phyloP scores from a whole-genome alignment of 2,797 vertebrate species.

The Spinus pinus region DNA sequence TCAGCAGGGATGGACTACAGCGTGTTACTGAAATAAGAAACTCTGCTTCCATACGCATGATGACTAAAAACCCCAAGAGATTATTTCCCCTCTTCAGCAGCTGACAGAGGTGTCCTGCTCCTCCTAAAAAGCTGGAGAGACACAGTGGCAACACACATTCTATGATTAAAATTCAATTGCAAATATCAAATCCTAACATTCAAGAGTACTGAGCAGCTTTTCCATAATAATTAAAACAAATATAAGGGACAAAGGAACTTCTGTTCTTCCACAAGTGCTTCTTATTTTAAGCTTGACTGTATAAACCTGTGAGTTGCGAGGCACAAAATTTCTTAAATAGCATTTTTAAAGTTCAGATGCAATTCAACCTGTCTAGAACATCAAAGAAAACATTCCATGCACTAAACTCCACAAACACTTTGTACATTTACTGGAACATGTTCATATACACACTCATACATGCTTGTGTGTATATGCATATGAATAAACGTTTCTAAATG shows the following conservation, averaged over 20 bases:
- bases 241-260: not conserved
- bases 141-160: not conserved
- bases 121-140: conserved; percentile 4
- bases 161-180: not conserved
- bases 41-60: not conserved
- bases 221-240: not conserved
- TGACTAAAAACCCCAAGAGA: not conserved
- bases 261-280: not conserved
- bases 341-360: not conserved
- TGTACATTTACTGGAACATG: not conserved
- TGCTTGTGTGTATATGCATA: conserved; percentile 59
- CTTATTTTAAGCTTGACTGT: not conserved
- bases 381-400: conserved; percentile 35
- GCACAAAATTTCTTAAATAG: not conserved
- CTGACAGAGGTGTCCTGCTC: not conserved
- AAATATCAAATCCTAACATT: not conserved
- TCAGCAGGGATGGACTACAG: not conserved
- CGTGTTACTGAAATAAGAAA: not conserved
- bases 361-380: not conserved
- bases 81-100: not conserved
- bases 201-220: not conserved
- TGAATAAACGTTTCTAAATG: not conserved
- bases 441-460: conserved; percentile 54
- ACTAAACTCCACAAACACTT: conserved; percentile 45
- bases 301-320: not conserved